Percentiles rank a stretch among this genome's conserved stretches.
Evolutionary conservation across 2,797 vertebrate genomes (phyloP).

Genomic region (Pogoniulus pusillus): DNA sequence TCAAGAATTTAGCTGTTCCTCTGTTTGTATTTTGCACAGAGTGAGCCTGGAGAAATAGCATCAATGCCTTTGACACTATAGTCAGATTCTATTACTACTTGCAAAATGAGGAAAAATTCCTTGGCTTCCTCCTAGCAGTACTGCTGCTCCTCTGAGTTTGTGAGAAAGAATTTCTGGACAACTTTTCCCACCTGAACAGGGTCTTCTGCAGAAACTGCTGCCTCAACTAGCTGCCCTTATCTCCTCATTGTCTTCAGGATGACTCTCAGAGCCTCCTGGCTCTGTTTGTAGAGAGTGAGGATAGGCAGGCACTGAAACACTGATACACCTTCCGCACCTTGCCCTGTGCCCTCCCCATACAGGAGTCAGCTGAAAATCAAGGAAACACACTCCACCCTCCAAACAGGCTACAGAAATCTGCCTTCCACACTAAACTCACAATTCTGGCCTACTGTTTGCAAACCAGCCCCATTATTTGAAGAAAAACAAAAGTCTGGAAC

Average conservation of each 20-base stretch:
- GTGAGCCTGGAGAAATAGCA: neutral
- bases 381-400: neutral
- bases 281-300: neutral
- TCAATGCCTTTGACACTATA: neutral
- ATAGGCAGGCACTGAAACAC: neutral
- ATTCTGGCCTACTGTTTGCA: neutral
- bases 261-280: neutral
- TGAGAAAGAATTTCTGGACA: neutral
- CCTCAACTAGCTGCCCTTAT: neutral
- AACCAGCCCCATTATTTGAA: neutral
- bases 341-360: neutral
- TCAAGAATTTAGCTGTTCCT: neutral
- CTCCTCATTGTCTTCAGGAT: neutral
- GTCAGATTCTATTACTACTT: neutral
- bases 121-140: neutral
- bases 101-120: neutral
- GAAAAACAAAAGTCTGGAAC: neutral
- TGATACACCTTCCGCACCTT: neutral
- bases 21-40: neutral
- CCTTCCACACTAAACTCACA: neutral
- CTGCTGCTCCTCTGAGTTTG: neutral
- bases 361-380: neutral
- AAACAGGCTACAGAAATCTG: neutral
- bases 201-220: neutral
- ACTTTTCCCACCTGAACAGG: neutral